Base-by-base conservation (phyloP, 2,888 invertebrate genomes). In the Orchestes rusci region DNA sequence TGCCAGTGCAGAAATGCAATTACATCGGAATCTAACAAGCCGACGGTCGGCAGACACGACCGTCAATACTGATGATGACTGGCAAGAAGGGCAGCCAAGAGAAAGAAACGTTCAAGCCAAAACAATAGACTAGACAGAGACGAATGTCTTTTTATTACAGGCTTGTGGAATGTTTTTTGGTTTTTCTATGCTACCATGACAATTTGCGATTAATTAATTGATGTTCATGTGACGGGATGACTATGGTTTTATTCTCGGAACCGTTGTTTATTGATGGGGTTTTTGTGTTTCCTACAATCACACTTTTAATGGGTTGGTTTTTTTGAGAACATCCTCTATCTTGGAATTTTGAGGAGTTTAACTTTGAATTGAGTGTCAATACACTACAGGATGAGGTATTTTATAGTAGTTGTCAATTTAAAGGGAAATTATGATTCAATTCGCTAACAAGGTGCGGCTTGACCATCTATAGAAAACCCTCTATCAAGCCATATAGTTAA, bases 11-110 rank as follows among this genome's bases (percentile, higher is more conserved):
- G 49, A 49, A 45, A 49, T 45, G 49, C 49, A 49, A 45, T 49
- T 49, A 49, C 45, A 42, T 32, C 16, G 44, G 49, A 49, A 49
- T 49, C 49, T 49, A 49, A 49, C 49, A 43, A 45, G 49, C 40
- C 32, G 44, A 29, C 44, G 18, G 32, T 7, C 29, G 29, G 12
- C 34, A 18, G 40, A 19, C 30, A 34, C 38, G 16, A 20, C 28
- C 20, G 36, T 30, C 47, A 19, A 42, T 41, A 42, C 35, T 34
- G 34, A 27, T 15, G 23, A 34, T 38, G 41, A 29, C 40, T 31
- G 42, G 38, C 46, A 33, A 39, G 34, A 46, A 42, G 38, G 27
- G 34, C 29, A 17, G 5, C 17, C 15, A 16, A 41, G 28, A 41
- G 18, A 34, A 20, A n/a, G 39, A 39, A 19, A 16, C 17, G 33